Base-by-base conservation (phyloP, 2,797 vertebrate genomes). In the Pachyuromys duprasi region DNA sequence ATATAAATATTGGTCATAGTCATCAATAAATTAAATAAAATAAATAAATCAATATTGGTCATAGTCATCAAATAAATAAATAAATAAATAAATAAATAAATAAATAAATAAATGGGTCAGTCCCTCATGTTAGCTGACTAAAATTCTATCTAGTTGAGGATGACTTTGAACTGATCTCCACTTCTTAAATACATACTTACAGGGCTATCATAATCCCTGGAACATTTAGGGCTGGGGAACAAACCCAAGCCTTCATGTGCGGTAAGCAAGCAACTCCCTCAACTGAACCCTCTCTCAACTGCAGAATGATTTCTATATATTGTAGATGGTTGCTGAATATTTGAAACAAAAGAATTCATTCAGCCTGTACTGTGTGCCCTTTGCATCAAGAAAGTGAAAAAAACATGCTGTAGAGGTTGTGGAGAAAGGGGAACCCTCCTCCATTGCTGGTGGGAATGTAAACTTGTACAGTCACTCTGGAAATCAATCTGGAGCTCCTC, bases 241-340 rank as follows among this genome's bases (percentile, higher is more conserved):
- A 33, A 72, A 33, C 9, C 9, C 1, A 74, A 14, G 5, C 8
- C 26, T 87, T 57, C 1, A 33, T 60, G 15, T 20, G 53, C 20
- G 1, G 2, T 87, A 74, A 72, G 28, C 13, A 55, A 57, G 4
- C 5, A 72, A 1, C 49, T 74, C n/a, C 42, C 42, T 17, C 5
- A 60, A 31, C 33, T 12, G 15, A 60, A 5, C 5, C 17, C 17
- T 5, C 31, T 22, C 2, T 36, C 49, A 55, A 18, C 24, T 86
- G 67, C 15, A 31, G 8, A 42, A 14, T 93, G 26, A 28, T 45
- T 91, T 78, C 15, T 49, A 3, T 57, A 67, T 26, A 4, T 75
- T 83, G 8, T 7, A 22, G 7, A 36, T 26, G 0, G 22, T 8
- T n/a, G 36, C 3, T 69, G 2, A 20, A 45, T 9, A 6, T 0